Evolutionary conservation across 2,113 vertebrate species (phyloP).

Genomic region (Coturnix japonica): DNA sequence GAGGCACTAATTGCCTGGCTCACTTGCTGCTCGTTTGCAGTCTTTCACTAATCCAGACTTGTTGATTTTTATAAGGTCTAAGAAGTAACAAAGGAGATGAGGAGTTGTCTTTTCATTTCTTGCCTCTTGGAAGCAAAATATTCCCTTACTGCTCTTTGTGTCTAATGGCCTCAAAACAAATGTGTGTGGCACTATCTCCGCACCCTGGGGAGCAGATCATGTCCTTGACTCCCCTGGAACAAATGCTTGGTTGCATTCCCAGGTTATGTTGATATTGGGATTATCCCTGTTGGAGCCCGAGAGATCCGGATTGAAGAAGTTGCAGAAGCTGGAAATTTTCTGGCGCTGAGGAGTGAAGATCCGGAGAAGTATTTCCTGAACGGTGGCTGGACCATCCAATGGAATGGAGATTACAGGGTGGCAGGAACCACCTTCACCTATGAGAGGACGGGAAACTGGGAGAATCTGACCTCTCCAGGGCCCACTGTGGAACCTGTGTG

Average conservation of each 20-base stretch:
- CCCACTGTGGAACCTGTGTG: conserved; percentile 91
- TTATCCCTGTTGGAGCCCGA: conserved; percentile 90
- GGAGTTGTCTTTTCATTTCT: neutral
- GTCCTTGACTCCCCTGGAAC: accelerated
- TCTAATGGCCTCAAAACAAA: neutral
- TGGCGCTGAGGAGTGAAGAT: conserved; percentile 88
- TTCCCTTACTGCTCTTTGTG: neutral
- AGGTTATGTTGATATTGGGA: conserved; percentile 94
- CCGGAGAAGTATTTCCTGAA: conserved; percentile 93
- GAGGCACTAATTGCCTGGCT: accelerated
- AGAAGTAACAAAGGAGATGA: accelerated
- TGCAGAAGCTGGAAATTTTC: conserved; percentile 89
- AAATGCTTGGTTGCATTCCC: accelerated
- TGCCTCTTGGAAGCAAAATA: neutral
- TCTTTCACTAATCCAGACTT: accelerated
- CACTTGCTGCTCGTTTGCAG: neutral
- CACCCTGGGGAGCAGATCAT: accelerated
- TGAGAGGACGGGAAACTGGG: conserved; percentile 85
- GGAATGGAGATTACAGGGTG: conserved; percentile 92
- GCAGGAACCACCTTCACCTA: conserved; percentile 95
- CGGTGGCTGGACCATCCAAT: conserved; percentile 94
- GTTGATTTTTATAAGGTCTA: accelerated
- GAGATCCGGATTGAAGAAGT: conserved; percentile 91
- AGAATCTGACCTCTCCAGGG: conserved; percentile 93
- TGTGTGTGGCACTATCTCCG: neutral